A percentile compares a stretch with the other conserved stretches of the same genome.
These are phyloP conservation scores for Leptinotarsa peninsularis DNA, from an alignment of 2,888 invertebrate species.

Conservation along the genomic window DNA sequence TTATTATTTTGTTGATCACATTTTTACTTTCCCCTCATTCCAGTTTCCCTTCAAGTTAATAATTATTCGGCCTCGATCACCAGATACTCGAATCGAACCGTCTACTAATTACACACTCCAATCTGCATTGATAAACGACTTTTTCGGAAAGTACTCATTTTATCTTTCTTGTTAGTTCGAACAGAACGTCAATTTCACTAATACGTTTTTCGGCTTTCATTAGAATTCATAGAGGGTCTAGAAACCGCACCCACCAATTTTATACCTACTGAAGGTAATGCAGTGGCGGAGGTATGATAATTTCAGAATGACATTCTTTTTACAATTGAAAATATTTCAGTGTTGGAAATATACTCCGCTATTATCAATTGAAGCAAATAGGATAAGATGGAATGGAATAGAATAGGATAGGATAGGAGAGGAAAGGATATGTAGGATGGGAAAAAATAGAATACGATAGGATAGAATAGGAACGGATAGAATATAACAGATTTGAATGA, in stretches of 20 bases:
- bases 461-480: too few relatives aligned
- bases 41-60: background rate
- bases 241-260: slow-evolving; percentile 41
- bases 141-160: slow-evolving; percentile 30
- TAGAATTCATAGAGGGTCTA: slow-evolving; percentile 39
- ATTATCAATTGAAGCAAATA: too few relatives aligned
- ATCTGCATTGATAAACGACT: slow-evolving; percentile 29
- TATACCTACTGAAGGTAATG: slow-evolving; percentile 31
- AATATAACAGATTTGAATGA: too few relatives aligned
- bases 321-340: too few relatives aligned
- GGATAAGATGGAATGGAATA: too few relatives aligned
- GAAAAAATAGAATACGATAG: too few relatives aligned
- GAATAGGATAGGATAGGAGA: too few relatives aligned
- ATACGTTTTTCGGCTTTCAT: slow-evolving; percentile 39
- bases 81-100: slow-evolving; percentile 14
- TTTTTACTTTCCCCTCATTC: background rate
- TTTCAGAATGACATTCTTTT: too few relatives aligned
- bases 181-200: slow-evolving; percentile 39
- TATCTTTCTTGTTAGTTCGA: slow-evolving; percentile 31
- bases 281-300: background rate
- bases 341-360: too few relatives aligned
- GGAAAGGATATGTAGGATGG: too few relatives aligned
- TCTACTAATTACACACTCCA: slow-evolving; percentile 31
- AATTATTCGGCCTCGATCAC: slow-evolving; percentile 1
- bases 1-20: too few relatives aligned